Evolutionary conservation across 2,888 invertebrate species (phyloP), one percentile per base, ranked within the genome.

Genomic region (Diogma glabrata): DNA sequence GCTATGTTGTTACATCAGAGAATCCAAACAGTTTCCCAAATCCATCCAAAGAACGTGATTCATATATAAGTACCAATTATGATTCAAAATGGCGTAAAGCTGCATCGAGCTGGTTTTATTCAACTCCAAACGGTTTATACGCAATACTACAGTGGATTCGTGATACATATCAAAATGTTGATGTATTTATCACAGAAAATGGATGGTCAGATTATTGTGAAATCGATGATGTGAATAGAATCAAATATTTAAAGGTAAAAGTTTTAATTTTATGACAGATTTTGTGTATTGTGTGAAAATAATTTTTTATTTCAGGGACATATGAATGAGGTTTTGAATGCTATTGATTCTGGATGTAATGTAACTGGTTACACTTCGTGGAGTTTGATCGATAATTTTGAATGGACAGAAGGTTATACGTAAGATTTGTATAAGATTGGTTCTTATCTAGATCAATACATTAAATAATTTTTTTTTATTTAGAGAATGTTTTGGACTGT

Each of bases 21-120:
- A n/a, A n/a, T n/a, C n/a, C n/a, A n/a, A 38, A 23, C 24, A n/a
- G n/a, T n/a, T n/a, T n/a, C n/a, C 58, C 60, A 7, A 40, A 36
- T n/a, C 76, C 78, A 0, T 78, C 78, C 0, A 73, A 72, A 51
- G 69, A 70, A 48, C 72, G 75, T 45, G 80, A 81, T 60, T 57
- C 60, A 2, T 52, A 56, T 38, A 51, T 63, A 10, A 57, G 58
- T 19, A 51, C 50, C 17, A 47, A 48, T 24, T 9, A 57, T 3
- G 61, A 64, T 56, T 43, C 56, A 4, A 57, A 53, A 12, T 66
- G 66, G 66, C 60, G 56, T 14, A 55, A 55, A 17, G 62, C 54
- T 1, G 61, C 61, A 52, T 64, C 65, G 0, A 30, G 14, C 3
- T 66, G 66, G 66, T 43, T 66, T 3, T 63, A 60, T 52, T 60